Percentiles rank a stretch among this genome's conserved stretches.
Conservation (phyloP, 1,140 invertebrate genomes). For the Camponotus pennsylvanicus region DNA sequence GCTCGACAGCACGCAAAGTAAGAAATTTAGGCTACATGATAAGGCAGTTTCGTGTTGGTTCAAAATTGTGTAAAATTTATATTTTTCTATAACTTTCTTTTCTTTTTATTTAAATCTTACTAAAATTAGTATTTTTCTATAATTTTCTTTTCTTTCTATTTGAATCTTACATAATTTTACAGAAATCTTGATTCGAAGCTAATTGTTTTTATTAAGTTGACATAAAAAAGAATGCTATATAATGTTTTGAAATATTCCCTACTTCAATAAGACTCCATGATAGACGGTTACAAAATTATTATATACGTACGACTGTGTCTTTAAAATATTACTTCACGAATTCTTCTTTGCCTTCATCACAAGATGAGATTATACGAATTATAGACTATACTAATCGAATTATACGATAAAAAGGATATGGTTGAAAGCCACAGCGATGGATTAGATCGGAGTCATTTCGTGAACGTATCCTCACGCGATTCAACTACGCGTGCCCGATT, state of each 20-base stretch:
- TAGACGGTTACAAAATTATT: not conserved
- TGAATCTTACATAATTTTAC: not conserved
- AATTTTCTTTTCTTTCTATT: too few species aligned
- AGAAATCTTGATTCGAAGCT: not conserved
- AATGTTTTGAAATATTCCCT: not conserved
- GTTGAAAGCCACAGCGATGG: too few species aligned
- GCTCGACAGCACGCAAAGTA: not conserved
- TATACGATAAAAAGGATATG: not conserved
- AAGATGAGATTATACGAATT: not conserved
- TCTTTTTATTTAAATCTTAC: too few species aligned
- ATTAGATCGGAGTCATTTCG: not conserved
- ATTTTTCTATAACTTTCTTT: too few species aligned
- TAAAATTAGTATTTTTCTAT: too few species aligned
- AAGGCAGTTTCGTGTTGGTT: not conserved
- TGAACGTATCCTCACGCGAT: slow-evolving; percentile 7
- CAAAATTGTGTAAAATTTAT: not conserved
- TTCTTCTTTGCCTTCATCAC: too few species aligned
- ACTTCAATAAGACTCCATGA: not conserved
- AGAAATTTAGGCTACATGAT: not conserved
- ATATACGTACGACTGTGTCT: too few species aligned
- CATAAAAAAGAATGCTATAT: not conserved
- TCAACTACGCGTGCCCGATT: slow-evolving; percentile 37
- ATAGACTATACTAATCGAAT: not conserved
- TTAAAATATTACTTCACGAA: not conserved
- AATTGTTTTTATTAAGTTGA: not conserved